Percentiles rank a stretch among this genome's conserved stretches.
phyloP scores from a whole-genome alignment of 2,113 vertebrate species.

The Isurus oxyrinchus region DNA sequence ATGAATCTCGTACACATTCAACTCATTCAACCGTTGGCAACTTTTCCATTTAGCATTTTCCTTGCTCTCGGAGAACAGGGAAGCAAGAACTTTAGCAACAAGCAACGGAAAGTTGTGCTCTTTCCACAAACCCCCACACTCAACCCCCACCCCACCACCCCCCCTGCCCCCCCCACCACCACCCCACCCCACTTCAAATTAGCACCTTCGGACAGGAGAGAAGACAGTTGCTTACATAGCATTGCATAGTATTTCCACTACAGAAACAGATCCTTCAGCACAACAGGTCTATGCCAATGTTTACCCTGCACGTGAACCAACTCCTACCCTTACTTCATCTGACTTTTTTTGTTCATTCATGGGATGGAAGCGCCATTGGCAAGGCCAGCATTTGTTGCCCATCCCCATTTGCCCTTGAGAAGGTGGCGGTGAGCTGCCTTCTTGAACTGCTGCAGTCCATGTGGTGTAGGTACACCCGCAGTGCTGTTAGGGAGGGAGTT shows the following conservation, averaged over 20 bases:
- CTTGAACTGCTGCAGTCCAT: neutral
- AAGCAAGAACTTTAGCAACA: neutral
- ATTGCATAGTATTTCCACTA: neutral
- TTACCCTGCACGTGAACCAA: neutral
- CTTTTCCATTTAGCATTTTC: neutral
- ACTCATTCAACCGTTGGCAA: neutral
- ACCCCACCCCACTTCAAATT: neutral
- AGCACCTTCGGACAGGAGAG: neutral
- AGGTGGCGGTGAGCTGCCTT: neutral
- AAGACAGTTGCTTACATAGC: neutral
- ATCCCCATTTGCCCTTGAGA: neutral
- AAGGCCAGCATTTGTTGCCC: neutral
- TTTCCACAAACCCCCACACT: neutral
- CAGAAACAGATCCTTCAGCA: neutral
- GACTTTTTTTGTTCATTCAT: neutral
- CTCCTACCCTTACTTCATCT: neutral
- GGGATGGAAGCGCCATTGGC: neutral
- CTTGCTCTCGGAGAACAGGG: neutral
- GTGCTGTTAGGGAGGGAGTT: too few relatives aligned
- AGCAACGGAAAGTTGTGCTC: too few relatives aligned
- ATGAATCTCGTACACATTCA: neutral
- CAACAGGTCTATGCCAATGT: neutral
- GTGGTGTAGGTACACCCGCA: neutral
- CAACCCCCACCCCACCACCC: too few relatives aligned
- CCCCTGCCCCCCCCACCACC: too few relatives aligned